These are phyloP conservation scores for Triplophysa yarkandensis DNA, from an alignment of 2,797 vertebrate genomes.

Conservation along the genomic window DNA sequence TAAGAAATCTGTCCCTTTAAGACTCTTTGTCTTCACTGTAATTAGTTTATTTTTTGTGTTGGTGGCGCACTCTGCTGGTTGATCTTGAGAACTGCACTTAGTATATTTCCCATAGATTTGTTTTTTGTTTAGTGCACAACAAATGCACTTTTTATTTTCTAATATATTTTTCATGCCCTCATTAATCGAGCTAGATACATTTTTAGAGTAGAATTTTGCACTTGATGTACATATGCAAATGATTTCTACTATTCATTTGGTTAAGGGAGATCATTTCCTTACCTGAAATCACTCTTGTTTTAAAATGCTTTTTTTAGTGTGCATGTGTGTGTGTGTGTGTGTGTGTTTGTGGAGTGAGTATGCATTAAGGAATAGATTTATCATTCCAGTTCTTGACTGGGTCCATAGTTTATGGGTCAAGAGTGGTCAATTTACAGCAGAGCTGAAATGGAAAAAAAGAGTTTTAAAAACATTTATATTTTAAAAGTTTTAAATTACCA, in stretches of 20 bases:
- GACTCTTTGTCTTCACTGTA: neutral
- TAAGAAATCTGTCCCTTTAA: slow-evolving; percentile 13
- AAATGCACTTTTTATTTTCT: slow-evolving; percentile 44
- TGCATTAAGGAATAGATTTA: slow-evolving; percentile 32
- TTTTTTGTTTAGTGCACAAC: slow-evolving; percentile 14
- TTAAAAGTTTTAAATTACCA: slow-evolving; percentile 24
- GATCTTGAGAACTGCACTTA: slow-evolving; percentile 30
- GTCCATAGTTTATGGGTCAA: slow-evolving; percentile 14
- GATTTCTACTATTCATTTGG: slow-evolving; percentile 28
- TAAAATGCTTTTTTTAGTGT: neutral
- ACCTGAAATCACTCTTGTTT: slow-evolving; percentile 17
- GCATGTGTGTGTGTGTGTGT: slow-evolving; percentile 9
- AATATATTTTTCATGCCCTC: slow-evolving; percentile 21
- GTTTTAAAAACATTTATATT: slow-evolving; percentile 24
- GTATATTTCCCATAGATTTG: neutral
- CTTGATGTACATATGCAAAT: slow-evolving; percentile 39
- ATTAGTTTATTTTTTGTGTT: neutral
- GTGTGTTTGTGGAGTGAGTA: slow-evolving; percentile 44
- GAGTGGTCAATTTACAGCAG: slow-evolving; percentile 20
- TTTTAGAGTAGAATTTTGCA: slow-evolving; percentile 37
- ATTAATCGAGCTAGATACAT: neutral
- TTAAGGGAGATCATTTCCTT: slow-evolving; percentile 22
- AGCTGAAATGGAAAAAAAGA: slow-evolving; percentile 39
- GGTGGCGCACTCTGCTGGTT: slow-evolving; percentile 65
- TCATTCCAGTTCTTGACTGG: slow-evolving; percentile 44